phyloP scores from a whole-genome alignment of 2,113 vertebrate species.

The Dicerorhinus sumatrensis region DNA sequence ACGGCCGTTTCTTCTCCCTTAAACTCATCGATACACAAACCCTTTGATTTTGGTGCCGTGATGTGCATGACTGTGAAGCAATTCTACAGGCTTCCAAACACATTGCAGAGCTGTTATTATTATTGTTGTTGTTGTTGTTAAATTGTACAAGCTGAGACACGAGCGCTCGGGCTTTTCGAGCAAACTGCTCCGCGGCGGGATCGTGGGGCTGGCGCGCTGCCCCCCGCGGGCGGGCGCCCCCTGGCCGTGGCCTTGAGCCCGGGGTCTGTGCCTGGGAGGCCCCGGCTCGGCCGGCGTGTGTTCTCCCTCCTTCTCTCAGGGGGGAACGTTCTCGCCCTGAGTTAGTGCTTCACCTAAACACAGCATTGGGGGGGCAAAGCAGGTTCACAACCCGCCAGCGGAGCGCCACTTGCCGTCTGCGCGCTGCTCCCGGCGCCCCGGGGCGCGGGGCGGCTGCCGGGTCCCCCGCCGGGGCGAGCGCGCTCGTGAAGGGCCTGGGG shows the following conservation, averaged over 20 bases:
- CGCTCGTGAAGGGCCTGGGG: not conserved
- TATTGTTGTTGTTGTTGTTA: not conserved
- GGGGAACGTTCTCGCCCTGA: not conserved
- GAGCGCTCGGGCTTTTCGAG: not conserved
- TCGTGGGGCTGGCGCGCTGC: rapidly evolving
- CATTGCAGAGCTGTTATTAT: no score
- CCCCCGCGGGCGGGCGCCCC: not conserved
- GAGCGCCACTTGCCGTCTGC: not conserved
- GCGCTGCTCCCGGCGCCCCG: not conserved
- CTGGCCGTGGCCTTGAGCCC: not conserved
- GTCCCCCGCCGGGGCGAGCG: not conserved
- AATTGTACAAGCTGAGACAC: not conserved
- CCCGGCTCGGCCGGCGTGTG: rapidly evolving
- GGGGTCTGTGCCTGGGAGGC: not conserved
- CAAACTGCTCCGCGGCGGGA: not conserved
- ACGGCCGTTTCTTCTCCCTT: not conserved
- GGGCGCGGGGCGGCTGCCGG: not conserved
- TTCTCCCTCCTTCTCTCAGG: not conserved
- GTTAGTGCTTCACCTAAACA: not conserved
- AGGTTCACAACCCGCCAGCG: no score
- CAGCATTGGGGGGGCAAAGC: not conserved
- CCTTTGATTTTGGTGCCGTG: not conserved
- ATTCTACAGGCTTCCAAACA: not conserved
- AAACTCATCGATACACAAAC: no score
- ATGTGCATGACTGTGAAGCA: not conserved